Evolutionary conservation across 1,140 invertebrate genomes (phyloP).

Genomic region (Bradysia coprophila): DNA sequence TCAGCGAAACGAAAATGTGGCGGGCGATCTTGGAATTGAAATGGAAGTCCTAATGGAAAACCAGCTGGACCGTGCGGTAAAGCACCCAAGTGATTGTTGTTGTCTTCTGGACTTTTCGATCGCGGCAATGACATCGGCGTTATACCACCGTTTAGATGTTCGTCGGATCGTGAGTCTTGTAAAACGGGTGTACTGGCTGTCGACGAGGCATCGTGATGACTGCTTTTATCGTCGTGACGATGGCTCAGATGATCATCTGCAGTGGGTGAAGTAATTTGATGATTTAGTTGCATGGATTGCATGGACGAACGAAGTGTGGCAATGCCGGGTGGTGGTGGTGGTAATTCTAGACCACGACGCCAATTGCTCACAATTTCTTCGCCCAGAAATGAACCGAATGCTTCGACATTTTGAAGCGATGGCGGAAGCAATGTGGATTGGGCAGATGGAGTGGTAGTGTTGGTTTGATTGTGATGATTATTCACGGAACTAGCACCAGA

Average conservation of each 20-base stretch:
- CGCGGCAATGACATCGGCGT: conserved; percentile 4
- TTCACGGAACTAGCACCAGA: background rate
- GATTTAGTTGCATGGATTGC: background rate
- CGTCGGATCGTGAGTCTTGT: conserved; percentile 8
- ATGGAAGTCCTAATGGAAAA: conserved; percentile 14
- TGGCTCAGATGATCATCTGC: conserved; percentile 8
- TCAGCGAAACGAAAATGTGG: conserved; percentile 52
- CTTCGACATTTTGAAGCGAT: conserved; percentile 43
- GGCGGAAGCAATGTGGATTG: conserved; percentile 24
- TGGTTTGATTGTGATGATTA: background rate
- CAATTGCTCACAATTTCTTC: conserved; percentile 63
- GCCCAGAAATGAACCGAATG: conserved; percentile 47
- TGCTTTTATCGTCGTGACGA: conserved; percentile 12
- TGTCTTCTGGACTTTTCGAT: conserved; percentile 7
- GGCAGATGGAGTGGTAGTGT: conserved; percentile 22
- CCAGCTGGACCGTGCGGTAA: conserved; percentile 8
- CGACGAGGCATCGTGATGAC: conserved; percentile 14
- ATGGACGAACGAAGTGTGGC: conserved; percentile 6
- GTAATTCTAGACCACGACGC: conserved; percentile 47
- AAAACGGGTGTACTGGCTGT: conserved; percentile 18
- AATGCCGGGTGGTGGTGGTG: conserved; percentile 25
- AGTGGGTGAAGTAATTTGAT: conserved; percentile 19
- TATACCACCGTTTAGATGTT: conserved; percentile 3
- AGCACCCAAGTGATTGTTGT: conserved; percentile 14
- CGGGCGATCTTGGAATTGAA: conserved; percentile 46